A percentile compares a stretch with the other conserved stretches of the same genome.
These are phyloP conservation scores for Regulus satrapa DNA, from an alignment of 2,113 vertebrate species.

Conservation along the genomic window DNA sequence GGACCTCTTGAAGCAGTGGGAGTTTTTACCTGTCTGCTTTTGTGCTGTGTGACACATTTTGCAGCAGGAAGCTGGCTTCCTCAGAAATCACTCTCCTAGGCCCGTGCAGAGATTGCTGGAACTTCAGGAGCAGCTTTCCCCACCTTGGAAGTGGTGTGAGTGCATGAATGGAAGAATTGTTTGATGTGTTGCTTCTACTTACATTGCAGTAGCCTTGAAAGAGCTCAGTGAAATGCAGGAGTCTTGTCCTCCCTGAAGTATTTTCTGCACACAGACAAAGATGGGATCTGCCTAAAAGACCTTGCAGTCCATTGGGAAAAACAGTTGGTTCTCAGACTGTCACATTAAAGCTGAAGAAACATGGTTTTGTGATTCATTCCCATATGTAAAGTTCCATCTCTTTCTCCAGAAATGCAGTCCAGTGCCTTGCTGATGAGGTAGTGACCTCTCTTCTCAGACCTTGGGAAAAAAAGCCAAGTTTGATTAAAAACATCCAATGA, in stretches of 20 bases:
- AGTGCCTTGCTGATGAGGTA: not conserved
- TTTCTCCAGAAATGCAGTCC: not conserved
- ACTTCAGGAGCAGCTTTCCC: not conserved
- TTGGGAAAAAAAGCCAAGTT: not conserved
- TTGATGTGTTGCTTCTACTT: not conserved
- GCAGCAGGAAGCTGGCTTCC: not conserved
- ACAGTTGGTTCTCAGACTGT: not conserved
- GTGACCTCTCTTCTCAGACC: not conserved
- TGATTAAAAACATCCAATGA: not conserved
- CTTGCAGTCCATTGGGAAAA: not conserved
- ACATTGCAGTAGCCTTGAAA: not conserved
- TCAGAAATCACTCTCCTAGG: not conserved
- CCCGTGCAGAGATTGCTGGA: not conserved
- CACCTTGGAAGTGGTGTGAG: not conserved
- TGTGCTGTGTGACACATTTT: not conserved
- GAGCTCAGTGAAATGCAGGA: not conserved
- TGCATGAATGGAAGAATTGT: not conserved
- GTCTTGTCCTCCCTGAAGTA: not conserved
- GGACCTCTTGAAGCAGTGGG: not conserved
- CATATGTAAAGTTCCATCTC: not conserved
- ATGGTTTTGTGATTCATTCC: not conserved
- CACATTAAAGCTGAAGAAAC: not conserved
- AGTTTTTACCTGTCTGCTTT: not conserved
- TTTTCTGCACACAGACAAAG: not conserved
- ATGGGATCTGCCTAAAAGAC: not conserved